Percentiles rank a stretch among this genome's conserved stretches.
Conservation (phyloP, 2,888 invertebrate genomes). For the Adelognathus sp. region DNA sequence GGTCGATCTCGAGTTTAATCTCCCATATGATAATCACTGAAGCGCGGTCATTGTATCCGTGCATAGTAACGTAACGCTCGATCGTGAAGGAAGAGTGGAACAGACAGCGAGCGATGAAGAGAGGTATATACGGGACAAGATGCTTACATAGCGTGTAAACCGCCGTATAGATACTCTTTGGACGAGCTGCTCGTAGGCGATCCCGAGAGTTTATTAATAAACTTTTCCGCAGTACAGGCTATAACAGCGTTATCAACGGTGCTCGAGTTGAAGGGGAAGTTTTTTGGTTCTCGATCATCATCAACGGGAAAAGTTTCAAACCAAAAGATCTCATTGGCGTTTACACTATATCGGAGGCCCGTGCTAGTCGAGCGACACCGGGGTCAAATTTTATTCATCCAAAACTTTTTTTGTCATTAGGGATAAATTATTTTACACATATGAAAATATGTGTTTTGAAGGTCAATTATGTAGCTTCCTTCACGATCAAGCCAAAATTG, state of each 20-base stretch:
- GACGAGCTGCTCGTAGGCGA: slow-evolving; percentile 7
- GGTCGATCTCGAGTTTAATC: slow-evolving; percentile 12
- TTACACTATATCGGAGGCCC: no score
- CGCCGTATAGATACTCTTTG: slow-evolving; percentile 40
- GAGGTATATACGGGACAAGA: background rate
- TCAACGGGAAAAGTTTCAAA: background rate
- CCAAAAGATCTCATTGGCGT: background rate
- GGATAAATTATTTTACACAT: no score
- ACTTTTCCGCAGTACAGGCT: slow-evolving; percentile 18
- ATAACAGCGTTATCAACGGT: slow-evolving; percentile 6
- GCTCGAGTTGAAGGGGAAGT: slow-evolving; percentile 12
- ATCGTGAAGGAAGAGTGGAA: slow-evolving; percentile 43
- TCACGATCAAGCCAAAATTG: no score
- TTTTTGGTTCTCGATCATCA: slow-evolving; percentile 23
- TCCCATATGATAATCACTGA: slow-evolving; percentile 12
- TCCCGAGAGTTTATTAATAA: slow-evolving; percentile 43
- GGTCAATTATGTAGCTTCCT: no score
- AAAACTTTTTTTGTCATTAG: no score
- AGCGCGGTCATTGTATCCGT: background rate
- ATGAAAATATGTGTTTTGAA: no score
- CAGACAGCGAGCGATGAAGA: background rate
- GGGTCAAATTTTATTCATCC: no score
- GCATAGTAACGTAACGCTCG: slow-evolving; percentile 1
- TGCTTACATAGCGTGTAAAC: slow-evolving; percentile 7
- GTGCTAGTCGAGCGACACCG: no score